A percentile compares a stretch with the other conserved stretches of the same genome.
phyloP scores from a whole-genome alignment of 2,113 vertebrate genomes.

The Zapornia atra region DNA sequence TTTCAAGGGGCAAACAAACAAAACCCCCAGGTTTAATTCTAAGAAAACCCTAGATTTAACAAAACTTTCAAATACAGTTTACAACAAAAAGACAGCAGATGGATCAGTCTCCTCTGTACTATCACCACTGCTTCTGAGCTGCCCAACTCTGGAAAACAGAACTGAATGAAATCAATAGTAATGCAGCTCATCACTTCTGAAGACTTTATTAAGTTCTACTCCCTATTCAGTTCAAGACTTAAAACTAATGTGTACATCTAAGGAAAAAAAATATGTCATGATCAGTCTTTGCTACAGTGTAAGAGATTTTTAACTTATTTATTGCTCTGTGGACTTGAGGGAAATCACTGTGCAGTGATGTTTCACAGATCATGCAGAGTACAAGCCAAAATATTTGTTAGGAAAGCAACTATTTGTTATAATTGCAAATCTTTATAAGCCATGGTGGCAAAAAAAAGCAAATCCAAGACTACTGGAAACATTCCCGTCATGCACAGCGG shows the following conservation, averaged over 20 bases:
- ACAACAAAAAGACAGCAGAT: background rate
- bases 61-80: background rate
- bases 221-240: background rate
- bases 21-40: background rate
- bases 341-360: background rate
- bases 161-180: background rate
- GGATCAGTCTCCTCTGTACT: background rate
- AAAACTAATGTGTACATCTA: background rate
- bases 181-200: background rate
- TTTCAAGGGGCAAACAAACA: background rate
- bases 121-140: background rate
- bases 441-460: background rate
- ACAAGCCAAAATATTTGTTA: background rate
- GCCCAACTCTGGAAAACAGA: background rate
- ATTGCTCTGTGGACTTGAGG: background rate
- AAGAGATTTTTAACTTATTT: background rate
- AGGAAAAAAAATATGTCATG: background rate
- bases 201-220: background rate
- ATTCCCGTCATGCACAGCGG: rapidly evolving
- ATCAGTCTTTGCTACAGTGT: background rate
- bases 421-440: background rate
- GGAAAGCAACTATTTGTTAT: background rate
- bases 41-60: background rate
- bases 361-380: background rate
- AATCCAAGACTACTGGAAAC: background rate